Evolutionary conservation across 2,113 vertebrate genomes (phyloP), one percentile per base, ranked within the genome.

Genomic region (Podiceps cristatus): DNA sequence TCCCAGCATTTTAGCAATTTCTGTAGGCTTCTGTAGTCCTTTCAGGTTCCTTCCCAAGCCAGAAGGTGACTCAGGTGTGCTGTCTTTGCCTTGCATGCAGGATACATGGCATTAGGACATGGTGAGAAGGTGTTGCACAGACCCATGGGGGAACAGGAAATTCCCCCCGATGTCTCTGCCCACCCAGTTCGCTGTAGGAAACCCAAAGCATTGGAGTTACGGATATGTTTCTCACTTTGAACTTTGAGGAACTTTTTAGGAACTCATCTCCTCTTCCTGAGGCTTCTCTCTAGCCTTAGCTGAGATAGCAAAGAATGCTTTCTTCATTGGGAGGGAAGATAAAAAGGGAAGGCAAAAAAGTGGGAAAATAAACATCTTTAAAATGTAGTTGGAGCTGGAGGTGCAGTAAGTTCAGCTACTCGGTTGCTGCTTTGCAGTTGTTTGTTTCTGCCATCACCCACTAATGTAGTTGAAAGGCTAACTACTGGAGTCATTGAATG

Each of bases 181-280:
- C 3, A 0, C 25, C 13, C 0, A 0, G 7, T n/a, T 37, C 71
- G 47, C 56, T 25, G 16, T 49, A 64, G 31, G 52, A 86, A 89
- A 58, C 24, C 24, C 19, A 24, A 40, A 89, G 12, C 3, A 1
- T 5, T 52, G 24, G 33, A 62, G 14, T 45, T 86, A 24, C 1
- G 18, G 31, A 37, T 33, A 33, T 10, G 29, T 85, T 92, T 92
- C 56, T 95, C 40, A 35, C 31, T 78, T 60, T 13, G 31, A 83
- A 29, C n/a, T 83, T 84, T 84, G 88, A 83, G 55, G 9, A 71
- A 58, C n/a, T 47, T 37, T 37, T 37, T 37, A 37, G 37, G 37
- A 37, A 37, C 10, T 93, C 4, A 2, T 63, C n/a, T 78, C 20
- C 20, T 87, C 68, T 78, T 87, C 47, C 62, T 14, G 29, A 84